Evolutionary conservation across 35 echinoderm and acorn worm genomes (phyloP), one percentile per base, ranked within the genome.

Genomic region (Amphiura filiformis): DNA sequence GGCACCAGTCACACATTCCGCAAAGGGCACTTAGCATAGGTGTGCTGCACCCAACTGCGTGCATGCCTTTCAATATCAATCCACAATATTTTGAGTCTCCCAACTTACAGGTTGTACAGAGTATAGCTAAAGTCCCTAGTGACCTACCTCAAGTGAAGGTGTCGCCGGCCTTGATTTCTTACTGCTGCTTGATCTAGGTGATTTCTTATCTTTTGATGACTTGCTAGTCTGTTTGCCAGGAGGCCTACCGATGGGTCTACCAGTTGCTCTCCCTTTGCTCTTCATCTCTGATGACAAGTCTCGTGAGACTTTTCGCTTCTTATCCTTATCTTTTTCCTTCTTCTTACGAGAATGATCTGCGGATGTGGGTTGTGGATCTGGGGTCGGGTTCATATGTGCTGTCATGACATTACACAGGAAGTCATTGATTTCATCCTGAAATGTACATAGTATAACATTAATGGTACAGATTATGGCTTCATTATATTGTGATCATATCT

Each of bases 361-460:
- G 17, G 82, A 37, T 15, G 36, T 75, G 26, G 76, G 40, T 26
- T 32, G 79, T 31, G 64, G 85, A 23, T 79, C 89, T 28, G 82
- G 75, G 22, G 39, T 76, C 26, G 84, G 81, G 42, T 84, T 36
- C 37, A 83, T 32, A 23, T 56, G 56, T 28, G 88, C 56, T 22
- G 95, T 85, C 5, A 97, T 77, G 1, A 93, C 88, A 30, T 39
- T 76, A 56, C 77, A 81, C 3, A 97, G 86, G 65, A 94, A 97
- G 32, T 97, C 95, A 64, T 80, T 84, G 36, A 97, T 91, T 91
- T 97, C 95, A 89, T 97, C 95, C 95, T 97, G 81, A 30, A 76
- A 56, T n/a, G 17, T 47, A 9, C 17, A 47, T 17, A 47, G 17
- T 47, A 47, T 47, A 36, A 35, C 36, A 32, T 83, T 36, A 76